A percentile compares a stretch with the other conserved stretches of the same genome.
These are phyloP conservation scores for Agriopis aurantiaria DNA, from an alignment of 2,888 invertebrate genomes.

Conservation along the genomic window DNA sequence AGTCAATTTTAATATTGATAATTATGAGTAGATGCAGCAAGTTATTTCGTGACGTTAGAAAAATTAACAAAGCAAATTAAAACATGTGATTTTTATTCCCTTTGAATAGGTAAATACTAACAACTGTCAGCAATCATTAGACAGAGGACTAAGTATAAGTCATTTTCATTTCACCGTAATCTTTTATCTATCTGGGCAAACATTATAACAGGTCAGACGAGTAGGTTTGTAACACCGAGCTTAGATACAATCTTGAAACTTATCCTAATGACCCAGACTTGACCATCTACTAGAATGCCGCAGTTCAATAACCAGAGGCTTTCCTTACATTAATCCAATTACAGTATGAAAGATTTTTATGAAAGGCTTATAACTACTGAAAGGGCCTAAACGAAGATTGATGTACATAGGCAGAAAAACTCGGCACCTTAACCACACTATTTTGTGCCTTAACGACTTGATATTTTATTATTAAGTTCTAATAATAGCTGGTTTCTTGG, in stretches of 20 bases:
- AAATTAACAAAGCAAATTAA: no score
- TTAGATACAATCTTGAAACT: constrained; percentile 17
- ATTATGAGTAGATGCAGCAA: no score
- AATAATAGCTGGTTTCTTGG: constrained; percentile 3
- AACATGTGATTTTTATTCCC: no score
- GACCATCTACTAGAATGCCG: constrained; percentile 12
- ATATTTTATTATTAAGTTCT: constrained; percentile 5
- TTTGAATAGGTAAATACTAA: no score
- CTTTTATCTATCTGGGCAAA: neutral
- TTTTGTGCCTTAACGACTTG: neutral
- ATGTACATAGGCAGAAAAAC: constrained; percentile 7
- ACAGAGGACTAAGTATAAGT: neutral
- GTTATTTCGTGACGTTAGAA: no score
- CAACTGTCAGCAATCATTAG: no score
- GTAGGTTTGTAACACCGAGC: neutral
- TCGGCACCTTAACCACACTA: neutral
- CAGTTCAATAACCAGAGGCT: constrained; percentile 29
- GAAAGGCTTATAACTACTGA: constrained; percentile 3
- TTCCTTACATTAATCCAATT: constrained; percentile 18
- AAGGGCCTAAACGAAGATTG: constrained; percentile 27
- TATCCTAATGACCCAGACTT: constrained; percentile 27
- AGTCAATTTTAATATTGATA: no score
- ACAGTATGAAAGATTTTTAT: constrained; percentile 20
- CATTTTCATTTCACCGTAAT: neutral
- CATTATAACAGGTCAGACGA: neutral